These are phyloP conservation scores for Oscheius onirici DNA, from an alignment of 2,888 invertebrate genomes.

Conservation along the genomic window DNA sequence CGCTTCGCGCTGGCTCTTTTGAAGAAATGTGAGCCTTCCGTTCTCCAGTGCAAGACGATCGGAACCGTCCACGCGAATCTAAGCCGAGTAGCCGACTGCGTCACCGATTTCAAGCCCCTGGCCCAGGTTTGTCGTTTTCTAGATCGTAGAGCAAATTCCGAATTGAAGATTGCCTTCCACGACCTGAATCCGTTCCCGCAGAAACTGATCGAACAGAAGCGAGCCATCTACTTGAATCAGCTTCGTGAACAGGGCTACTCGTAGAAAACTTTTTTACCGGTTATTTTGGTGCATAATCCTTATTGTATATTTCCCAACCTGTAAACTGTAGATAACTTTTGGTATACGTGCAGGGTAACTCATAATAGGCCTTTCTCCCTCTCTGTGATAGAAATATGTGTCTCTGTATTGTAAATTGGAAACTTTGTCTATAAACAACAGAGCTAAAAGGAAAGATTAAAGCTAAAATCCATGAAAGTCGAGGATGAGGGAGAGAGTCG, in stretches of 20 bases:
- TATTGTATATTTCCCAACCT: conserved; percentile 1
- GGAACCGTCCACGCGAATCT: conserved; percentile 72
- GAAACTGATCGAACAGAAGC: conserved; percentile 73
- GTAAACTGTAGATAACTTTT: conserved; percentile 5
- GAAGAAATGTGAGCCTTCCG: conserved; percentile 74
- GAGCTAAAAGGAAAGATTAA: too few relatives aligned
- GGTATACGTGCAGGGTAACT: background rate
- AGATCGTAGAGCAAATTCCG: conserved; percentile 35
- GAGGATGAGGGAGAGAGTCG: too few relatives aligned
- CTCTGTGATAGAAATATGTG: conserved; percentile 7
- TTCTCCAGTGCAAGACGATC: conserved; percentile 72
- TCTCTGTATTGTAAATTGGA: background rate
- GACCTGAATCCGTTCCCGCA: conserved; percentile 75
- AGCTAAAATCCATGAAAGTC: too few relatives aligned
- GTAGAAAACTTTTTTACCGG: background rate
- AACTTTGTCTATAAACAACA: conserved; percentile 8
- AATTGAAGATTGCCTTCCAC: conserved; percentile 76
- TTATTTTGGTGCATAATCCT: conserved; percentile 3
- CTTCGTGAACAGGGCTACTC: conserved; percentile 63
- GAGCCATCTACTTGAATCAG: conserved; percentile 73
- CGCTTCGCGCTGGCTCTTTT: conserved; percentile 76
- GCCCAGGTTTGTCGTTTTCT: conserved; percentile 71
- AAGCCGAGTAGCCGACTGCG: conserved; percentile 74
- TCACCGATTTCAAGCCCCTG: conserved; percentile 74
- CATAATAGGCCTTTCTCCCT: conserved; percentile 8